These are phyloP conservation scores for Todiramphus chloris DNA, from an alignment of 2,113 vertebrate genomes.

Conservation along the genomic window DNA sequence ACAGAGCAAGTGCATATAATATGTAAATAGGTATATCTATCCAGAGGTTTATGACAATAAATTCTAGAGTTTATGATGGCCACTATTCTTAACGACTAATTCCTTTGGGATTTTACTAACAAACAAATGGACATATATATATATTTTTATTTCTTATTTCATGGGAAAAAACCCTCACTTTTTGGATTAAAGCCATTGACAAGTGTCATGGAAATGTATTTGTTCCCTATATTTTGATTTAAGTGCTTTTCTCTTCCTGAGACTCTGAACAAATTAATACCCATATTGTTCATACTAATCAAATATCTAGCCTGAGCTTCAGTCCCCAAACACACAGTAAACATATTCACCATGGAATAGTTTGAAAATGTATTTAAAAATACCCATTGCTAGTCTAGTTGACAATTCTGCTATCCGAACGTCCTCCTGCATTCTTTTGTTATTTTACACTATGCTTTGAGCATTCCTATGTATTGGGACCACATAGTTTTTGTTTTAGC, in stretches of 20 bases:
- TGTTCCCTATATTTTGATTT: background rate
- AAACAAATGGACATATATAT: background rate
- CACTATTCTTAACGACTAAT: background rate
- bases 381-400: background rate
- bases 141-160: background rate
- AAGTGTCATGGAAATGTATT: background rate
- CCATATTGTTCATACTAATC: background rate
- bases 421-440: background rate
- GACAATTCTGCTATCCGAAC: background rate
- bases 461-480: accelerated
- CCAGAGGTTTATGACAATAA: background rate
- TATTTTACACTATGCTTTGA: background rate
- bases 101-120: background rate
- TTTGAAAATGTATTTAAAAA: background rate
- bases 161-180: background rate
- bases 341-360: background rate
- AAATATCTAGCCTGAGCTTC: background rate
- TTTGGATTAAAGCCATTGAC: background rate
- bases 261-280: background rate
- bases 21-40: background rate
- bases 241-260: background rate
- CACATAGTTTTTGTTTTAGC: background rate
- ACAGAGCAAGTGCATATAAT: background rate
- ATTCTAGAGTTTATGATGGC: background rate
- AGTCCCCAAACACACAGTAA: background rate